Evolutionary conservation across 2,888 invertebrate species (phyloP), one percentile per base, ranked within the genome.

Genomic region (Hydriomena furcata): DNA sequence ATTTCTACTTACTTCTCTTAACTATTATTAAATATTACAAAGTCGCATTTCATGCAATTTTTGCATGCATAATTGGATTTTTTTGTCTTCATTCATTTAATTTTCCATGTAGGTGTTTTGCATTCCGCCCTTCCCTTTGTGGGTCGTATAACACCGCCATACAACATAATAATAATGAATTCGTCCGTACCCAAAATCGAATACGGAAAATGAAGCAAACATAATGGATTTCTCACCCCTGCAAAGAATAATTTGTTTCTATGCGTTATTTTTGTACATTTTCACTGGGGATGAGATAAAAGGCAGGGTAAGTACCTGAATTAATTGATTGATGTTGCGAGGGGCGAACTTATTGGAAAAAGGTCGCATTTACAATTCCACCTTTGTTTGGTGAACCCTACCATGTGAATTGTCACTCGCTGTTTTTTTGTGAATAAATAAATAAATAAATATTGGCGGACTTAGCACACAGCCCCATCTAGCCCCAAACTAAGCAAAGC

Each of bases 301-400:
- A 64, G 63, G 49, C 56, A 63, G 63, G 67, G 65, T 63, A 68
- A 66, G 64, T 66, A 71, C 61, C 65, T 65, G 65, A 61, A 68
- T 73, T 80, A 78, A 80, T 79, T 79, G 78, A 79, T 79, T 75
- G 76, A 79, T 79, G 73, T 61, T 68, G 64, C 66, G 65, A 54
- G 58, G 63, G 58, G 63, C 58, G 61, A 66, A 64, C 60, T 69
- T 68, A 71, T 71, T 66, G 70, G 65, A 59, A 66, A 61, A 66
- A 72, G 66, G 69, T 64, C 65, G 63, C 67, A 62, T 68, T 67
- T 71, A 69, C 66, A 70, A 74, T 74, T 72, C 55, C 64, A 63
- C 63, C 64, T 63, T 61, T 60, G 55, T 61, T 47, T 27, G 20
- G 36, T 23, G 25, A 35, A 49, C 63, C 63, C 51, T 68, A 69